Base-by-base conservation (phyloP, 2,888 invertebrate genomes). In the Bombyx huttoni region DNA sequence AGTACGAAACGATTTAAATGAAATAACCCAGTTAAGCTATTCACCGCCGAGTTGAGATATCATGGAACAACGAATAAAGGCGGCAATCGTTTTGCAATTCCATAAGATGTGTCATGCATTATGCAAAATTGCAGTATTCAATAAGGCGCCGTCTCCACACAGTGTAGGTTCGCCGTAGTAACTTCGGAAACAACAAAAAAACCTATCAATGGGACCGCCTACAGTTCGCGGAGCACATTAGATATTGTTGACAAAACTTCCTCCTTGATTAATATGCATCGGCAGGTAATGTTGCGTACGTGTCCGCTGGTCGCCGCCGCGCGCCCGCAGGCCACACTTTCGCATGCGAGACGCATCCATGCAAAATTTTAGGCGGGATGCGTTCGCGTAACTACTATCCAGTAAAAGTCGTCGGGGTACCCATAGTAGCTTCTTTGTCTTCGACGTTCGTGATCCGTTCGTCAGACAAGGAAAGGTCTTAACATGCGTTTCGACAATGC, bases 201-300 rank as follows among this genome's bases (percentile, higher is more conserved):
- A 80, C 70, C 72, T 79, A 81, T 86, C 83, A 87, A 85, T 85
- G 71, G 73, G 58, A 72, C 87, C 87, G 87, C 85, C 58, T 63
- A 57, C 69, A 65, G 67, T 75, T 75, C 78, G 72, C 73, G 60
- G 79, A 79, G 81, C 80, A 82, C 86, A 87, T 87, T 88, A 87
- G 83, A 85, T 88, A 88, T 88, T 88, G 83, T 88, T 86, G 75
- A 86, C 87, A 87, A 88, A 86, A 86, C 87, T 88, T 88, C 87
- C 87, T 87, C 73, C 75, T 78, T 64, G 57, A 86, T 88, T 84
- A 83, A 85, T 88, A 88, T 88, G 85, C 87, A 86, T 86, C 85
- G 72, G 62, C 81, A 81, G 83, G 83, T 85, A 84, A 84, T 81
- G 74, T 79, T 68, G 73, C 62, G 78, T 68, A 87, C 86, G 87